Evolutionary conservation across 2,113 vertebrate genomes (phyloP).

Genomic region (Riparia riparia): DNA sequence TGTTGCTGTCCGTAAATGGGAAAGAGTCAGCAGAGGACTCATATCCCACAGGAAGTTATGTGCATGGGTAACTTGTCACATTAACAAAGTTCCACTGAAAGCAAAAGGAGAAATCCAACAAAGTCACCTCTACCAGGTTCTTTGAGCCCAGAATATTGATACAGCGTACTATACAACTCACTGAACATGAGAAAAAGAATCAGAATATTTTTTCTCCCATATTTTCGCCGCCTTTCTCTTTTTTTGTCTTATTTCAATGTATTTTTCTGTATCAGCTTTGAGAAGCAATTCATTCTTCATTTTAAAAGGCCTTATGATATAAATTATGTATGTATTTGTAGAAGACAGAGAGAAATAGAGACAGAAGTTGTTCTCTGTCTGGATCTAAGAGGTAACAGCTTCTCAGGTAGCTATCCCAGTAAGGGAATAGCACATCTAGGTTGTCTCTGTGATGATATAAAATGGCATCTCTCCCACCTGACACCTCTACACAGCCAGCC

Average conservation of each 20-base stretch:
- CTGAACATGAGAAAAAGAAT: neutral
- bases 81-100: neutral
- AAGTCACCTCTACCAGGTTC: fast-evolving
- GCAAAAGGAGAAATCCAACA: neutral
- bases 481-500: neutral
- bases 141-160: neutral
- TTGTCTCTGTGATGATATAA: neutral
- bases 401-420: neutral
- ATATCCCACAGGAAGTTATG: neutral
- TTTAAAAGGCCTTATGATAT: neutral
- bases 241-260: neutral
- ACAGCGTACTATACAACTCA: neutral
- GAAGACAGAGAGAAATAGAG: neutral
- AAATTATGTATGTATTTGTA: neutral
- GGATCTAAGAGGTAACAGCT: neutral
- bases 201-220: neutral
- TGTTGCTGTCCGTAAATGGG: neutral
- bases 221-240: neutral
- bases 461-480: neutral
- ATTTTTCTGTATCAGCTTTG: neutral
- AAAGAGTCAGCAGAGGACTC: neutral
- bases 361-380: neutral
- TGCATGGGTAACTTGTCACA: neutral
- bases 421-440: neutral
- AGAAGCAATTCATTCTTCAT: neutral